Evolutionary conservation across 2,888 invertebrate species (phyloP).

Genomic region (Pharmacophagus antenor): DNA sequence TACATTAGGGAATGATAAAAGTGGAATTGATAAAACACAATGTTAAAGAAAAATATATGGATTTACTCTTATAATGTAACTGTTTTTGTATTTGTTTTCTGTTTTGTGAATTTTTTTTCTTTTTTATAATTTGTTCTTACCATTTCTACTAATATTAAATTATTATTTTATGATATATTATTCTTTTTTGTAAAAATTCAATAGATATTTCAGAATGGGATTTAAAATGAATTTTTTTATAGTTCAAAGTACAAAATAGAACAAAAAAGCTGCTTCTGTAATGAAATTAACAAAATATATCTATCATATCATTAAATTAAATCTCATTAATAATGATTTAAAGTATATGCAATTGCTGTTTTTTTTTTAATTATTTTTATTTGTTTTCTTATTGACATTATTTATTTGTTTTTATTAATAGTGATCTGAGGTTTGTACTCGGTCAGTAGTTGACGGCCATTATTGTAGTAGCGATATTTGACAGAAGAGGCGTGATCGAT

Average conservation of each 20-base stretch:
- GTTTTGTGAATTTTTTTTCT: neutral
- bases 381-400: too few species aligned
- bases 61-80: neutral
- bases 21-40: too few species aligned
- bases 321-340: too few species aligned
- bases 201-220: neutral
- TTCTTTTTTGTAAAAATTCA: neutral
- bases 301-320: too few species aligned
- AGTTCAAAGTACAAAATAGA: neutral
- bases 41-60: neutral
- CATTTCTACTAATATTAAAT: too few species aligned
- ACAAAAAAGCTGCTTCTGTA: neutral
- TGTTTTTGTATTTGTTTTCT: too few species aligned
- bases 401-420: too few species aligned
- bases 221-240: neutral
- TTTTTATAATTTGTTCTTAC: neutral
- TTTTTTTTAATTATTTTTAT: too few species aligned
- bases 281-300: neutral
- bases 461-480: neutral
- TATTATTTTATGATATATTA: too few species aligned
- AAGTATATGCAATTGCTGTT: too few species aligned
- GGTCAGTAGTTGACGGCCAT: neutral
- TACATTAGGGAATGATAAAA: neutral
- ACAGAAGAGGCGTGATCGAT: constrained; percentile 11
- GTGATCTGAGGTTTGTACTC: too few species aligned